Evolutionary conservation across 2,888 invertebrate genomes (phyloP).

Genomic region (Melipona bicolor): DNA sequence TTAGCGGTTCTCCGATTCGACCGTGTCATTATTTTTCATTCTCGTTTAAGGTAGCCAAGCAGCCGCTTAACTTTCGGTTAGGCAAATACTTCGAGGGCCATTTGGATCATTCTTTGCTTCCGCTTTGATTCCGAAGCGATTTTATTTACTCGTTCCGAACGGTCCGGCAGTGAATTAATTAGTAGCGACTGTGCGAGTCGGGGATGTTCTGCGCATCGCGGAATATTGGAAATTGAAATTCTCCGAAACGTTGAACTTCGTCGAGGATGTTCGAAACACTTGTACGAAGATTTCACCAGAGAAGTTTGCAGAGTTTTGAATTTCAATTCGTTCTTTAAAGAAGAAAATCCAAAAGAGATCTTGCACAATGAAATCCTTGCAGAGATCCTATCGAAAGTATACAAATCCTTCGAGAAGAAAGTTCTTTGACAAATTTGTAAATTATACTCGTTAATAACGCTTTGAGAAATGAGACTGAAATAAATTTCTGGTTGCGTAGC

Average conservation of each 20-base stretch:
- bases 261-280: too few species aligned
- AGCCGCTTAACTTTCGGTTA: conserved; percentile 14
- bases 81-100: conserved; percentile 17
- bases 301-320: background rate
- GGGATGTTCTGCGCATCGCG: background rate
- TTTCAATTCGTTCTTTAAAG: background rate
- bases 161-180: background rate
- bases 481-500: too few species aligned
- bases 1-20: background rate
- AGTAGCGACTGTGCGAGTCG: too few species aligned
- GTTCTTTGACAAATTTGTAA: too few species aligned
- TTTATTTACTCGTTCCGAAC: background rate
- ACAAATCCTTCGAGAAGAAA: too few species aligned
- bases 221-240: background rate
- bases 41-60: conserved; percentile 5
- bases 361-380: too few species aligned
- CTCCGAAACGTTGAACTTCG: background rate
- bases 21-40: background rate
- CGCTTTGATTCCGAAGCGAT: background rate
- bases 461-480: too few species aligned
- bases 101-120: background rate
- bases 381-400: too few species aligned
- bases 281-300: too few species aligned
- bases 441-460: too few species aligned
- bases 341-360: background rate